These are phyloP conservation scores for Eubucco bourcierii DNA, from an alignment of 2,113 vertebrate species.

Conservation along the genomic window DNA sequence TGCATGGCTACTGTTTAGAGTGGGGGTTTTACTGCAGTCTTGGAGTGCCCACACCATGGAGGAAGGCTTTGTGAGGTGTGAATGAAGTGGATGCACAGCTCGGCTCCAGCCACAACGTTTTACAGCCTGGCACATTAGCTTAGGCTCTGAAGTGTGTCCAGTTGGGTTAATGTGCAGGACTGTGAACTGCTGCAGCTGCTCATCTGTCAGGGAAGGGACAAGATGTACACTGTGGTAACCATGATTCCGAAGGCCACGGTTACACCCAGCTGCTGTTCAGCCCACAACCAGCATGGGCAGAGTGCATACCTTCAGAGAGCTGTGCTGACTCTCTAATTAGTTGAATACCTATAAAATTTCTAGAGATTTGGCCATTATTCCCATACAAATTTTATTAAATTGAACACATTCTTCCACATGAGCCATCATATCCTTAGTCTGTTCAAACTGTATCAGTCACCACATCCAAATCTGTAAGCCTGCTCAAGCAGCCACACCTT, in stretches of 20 bases:
- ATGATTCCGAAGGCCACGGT: background rate
- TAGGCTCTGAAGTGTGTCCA: background rate
- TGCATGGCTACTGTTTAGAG: fast-evolving
- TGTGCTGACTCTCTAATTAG: background rate
- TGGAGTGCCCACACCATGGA: fast-evolving
- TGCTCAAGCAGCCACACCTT: background rate
- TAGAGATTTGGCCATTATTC: background rate
- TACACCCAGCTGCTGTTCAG: background rate
- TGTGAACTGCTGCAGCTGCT: background rate
- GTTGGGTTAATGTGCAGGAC: background rate
- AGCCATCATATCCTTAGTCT: background rate
- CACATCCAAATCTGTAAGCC: background rate
- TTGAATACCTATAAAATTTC: background rate
- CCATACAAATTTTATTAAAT: background rate
- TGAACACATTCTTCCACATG: background rate
- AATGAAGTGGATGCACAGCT: background rate
- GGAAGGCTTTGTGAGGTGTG: fast-evolving
- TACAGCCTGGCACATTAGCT: background rate
- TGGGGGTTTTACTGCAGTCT: background rate
- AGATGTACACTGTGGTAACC: background rate
- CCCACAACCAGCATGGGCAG: fast-evolving
- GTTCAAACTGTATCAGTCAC: background rate
- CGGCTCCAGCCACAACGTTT: fast-evolving
- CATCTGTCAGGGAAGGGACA: background rate
- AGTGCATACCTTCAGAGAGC: background rate